phyloP scores from a whole-genome alignment of 2,888 invertebrate species.

The Salticus scenicus region DNA sequence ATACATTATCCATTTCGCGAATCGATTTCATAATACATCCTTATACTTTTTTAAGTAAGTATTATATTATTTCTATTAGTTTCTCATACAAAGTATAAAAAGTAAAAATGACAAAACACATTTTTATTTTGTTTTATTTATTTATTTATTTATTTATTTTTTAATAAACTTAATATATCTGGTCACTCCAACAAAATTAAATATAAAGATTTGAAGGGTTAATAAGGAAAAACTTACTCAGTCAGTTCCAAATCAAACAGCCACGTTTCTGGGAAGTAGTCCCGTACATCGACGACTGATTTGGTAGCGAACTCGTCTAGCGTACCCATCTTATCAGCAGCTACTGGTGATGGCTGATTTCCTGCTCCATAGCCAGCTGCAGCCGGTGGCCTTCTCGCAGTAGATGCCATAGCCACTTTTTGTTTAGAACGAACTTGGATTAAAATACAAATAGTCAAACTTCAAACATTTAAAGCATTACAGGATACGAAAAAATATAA shows the following conservation, averaged over 20 bases:
- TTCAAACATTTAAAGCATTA: neutral
- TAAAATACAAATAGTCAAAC: neutral
- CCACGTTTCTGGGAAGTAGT: constrained; percentile 74
- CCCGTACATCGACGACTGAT: constrained; percentile 72
- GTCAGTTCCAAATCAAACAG: constrained; percentile 71
- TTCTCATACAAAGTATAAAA: no score
- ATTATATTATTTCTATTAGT: no score
- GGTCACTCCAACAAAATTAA: no score
- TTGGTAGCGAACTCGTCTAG: constrained; percentile 22
- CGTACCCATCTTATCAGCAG: constrained; percentile 1
- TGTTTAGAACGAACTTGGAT: constrained; percentile 22
- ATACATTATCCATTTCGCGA: no score
- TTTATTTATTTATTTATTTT: no score
- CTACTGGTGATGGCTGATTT: neutral
- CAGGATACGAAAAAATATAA: neutral
- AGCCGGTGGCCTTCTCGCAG: constrained; percentile 36
- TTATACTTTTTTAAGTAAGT: no score
- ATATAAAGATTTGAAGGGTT: no score
- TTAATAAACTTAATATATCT: no score
- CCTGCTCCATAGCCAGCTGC: neutral
- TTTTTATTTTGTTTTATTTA: no score
- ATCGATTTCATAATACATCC: no score
- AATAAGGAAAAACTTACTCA: constrained; percentile 67
- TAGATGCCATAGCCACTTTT: constrained; percentile 43
- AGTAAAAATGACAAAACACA: no score